Percentiles rank a stretch among this genome's conserved stretches.
Conservation (phyloP, 2,113 vertebrate genomes). For the Ondatra zibethicus region DNA sequence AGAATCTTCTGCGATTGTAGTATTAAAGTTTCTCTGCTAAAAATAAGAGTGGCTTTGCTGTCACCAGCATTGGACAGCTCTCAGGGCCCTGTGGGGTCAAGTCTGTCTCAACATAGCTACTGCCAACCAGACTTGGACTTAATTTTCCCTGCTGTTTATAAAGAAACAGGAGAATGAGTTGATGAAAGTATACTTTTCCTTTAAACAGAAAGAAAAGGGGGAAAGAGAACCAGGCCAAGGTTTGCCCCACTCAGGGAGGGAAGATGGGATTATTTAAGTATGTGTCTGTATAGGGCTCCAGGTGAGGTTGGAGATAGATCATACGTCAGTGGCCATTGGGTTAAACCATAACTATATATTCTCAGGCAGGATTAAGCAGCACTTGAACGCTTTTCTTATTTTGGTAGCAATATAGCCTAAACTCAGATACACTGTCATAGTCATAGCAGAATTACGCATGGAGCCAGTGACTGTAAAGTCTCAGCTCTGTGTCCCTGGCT, state of each 20-base stretch:
- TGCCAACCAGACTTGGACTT: neutral
- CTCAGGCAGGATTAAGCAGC: neutral
- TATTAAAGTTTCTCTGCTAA: neutral
- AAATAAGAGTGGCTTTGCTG: neutral
- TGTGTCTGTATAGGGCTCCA: neutral
- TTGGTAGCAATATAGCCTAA: neutral
- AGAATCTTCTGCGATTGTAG: neutral
- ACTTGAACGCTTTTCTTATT: neutral
- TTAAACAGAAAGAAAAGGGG: neutral
- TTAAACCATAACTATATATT: neutral
- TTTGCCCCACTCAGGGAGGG: neutral
- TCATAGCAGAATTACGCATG: neutral
- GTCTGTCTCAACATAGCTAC: neutral
- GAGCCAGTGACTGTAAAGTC: neutral
- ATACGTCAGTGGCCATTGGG: neutral
- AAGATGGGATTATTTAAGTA: neutral
- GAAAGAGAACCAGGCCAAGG: neutral
- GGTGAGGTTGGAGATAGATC: neutral
- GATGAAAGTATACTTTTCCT: neutral
- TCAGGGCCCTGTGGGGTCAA: neutral
- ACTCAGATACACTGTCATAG: neutral
- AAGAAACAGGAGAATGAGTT: neutral
- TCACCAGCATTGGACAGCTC: neutral
- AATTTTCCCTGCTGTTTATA: neutral
- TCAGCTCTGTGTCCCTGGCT: neutral